Percentiles rank a stretch among this genome's conserved stretches.
Conservation (phyloP, 1,140 invertebrate species). For the fruit fly (Drosophila melanogaster) region DNA sequence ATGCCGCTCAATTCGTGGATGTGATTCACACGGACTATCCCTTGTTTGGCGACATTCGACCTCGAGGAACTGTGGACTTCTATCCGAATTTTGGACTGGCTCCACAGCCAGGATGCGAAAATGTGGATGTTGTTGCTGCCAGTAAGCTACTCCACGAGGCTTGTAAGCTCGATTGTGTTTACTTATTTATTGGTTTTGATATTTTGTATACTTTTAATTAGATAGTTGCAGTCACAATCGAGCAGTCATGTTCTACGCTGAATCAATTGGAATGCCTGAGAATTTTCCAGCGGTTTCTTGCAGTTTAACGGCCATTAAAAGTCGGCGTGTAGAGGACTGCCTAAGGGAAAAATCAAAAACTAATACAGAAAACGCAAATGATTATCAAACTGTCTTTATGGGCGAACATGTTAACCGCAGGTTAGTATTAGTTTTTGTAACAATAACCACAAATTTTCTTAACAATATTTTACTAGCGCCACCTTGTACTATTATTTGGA, state of each 20-base stretch:
- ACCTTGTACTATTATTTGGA: slow-evolving; percentile 61
- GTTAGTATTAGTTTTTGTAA: slow-evolving; percentile 24
- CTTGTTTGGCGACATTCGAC: slow-evolving; percentile 86
- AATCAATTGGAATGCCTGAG: slow-evolving; percentile 64
- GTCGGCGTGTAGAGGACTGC: slow-evolving; percentile 33
- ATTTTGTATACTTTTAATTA: slow-evolving; percentile 5
- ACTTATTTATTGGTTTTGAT: background rate
- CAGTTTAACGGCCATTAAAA: slow-evolving; percentile 43
- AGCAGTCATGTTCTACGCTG: slow-evolving; percentile 72
- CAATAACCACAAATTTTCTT: background rate
- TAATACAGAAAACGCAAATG: slow-evolving; percentile 16
- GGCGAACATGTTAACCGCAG: slow-evolving; percentile 67
- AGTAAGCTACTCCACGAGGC: slow-evolving; percentile 76
- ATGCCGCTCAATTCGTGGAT: slow-evolving; percentile 86
- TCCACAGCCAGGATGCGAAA: slow-evolving; percentile 88
- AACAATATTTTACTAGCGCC: slow-evolving; percentile 39
- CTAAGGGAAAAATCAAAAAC: background rate
- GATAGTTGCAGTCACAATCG: slow-evolving; percentile 82
- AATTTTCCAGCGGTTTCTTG: slow-evolving; percentile 70
- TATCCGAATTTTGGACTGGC: slow-evolving; percentile 87
- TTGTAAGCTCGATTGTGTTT: slow-evolving; percentile 50
- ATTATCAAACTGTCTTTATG: slow-evolving; percentile 59
- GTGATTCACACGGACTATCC: slow-evolving; percentile 87
- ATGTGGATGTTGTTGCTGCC: slow-evolving; percentile 68
- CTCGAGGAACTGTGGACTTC: slow-evolving; percentile 87